These are phyloP conservation scores for Wiebesia pumilae DNA, from an alignment of 1,140 invertebrate species.

Conservation along the genomic window DNA sequence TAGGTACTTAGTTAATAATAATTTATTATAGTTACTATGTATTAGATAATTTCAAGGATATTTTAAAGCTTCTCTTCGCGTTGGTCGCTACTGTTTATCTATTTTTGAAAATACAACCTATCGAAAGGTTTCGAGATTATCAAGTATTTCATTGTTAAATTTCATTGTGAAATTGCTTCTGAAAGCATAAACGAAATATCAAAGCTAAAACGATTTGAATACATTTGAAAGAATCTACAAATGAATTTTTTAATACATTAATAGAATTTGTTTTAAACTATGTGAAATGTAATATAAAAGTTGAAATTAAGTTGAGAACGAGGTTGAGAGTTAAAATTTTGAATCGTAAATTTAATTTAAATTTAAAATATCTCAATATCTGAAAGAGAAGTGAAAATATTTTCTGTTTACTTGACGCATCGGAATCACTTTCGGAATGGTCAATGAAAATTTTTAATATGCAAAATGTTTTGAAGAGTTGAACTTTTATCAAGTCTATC, in stretches of 20 bases:
- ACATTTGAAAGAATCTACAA: neutral
- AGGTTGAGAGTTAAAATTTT: neutral
- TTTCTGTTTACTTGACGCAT: neutral
- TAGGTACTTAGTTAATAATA: too few species aligned
- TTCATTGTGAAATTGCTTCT: too few species aligned
- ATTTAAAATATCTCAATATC: neutral
- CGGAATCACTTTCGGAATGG: neutral
- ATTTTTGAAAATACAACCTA: too few species aligned
- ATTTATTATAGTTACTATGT: too few species aligned
- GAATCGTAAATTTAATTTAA: neutral
- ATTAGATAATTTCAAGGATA: too few species aligned
- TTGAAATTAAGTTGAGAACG: neutral
- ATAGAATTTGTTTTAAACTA: neutral
- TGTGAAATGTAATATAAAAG: neutral
- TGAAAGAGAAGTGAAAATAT: neutral
- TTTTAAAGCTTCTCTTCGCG: too few species aligned
- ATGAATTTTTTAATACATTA: neutral
- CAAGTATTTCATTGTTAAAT: too few species aligned
- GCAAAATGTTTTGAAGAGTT: neutral
- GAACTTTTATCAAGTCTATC: conserved; percentile 1
- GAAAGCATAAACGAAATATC: too few species aligned
- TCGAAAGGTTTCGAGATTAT: too few species aligned
- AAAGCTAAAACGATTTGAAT: too few species aligned
- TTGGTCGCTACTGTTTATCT: too few species aligned
- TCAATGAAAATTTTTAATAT: neutral